Percentiles rank a stretch among this genome's conserved stretches.
phyloP scores from a whole-genome alignment of 1,140 invertebrate genomes.

The Stegodyphus dumicola region DNA sequence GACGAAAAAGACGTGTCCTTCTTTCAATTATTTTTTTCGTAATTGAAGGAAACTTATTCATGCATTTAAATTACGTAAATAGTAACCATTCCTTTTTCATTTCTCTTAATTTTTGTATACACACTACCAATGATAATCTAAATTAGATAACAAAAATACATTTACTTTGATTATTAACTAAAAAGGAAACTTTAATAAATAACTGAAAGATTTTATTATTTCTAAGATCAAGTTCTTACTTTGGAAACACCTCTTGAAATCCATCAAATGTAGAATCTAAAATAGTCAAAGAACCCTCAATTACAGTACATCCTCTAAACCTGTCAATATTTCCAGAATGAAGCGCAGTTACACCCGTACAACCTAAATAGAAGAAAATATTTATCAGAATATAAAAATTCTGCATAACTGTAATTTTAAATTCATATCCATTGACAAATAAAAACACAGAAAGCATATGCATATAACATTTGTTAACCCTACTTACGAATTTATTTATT shows the following conservation, averaged over 20 bases:
- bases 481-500: too few relatives aligned
- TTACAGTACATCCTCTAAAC: conserved; percentile 92
- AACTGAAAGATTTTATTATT: background rate
- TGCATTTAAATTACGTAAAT: too few relatives aligned
- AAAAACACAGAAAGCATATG: background rate
- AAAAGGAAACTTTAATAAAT: background rate
- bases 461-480: background rate
- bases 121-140: too few relatives aligned
- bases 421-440: background rate
- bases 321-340: conserved; percentile 89
- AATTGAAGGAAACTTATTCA: too few relatives aligned
- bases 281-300: conserved; percentile 92
- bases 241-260: conserved; percentile 80
- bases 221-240: conserved; percentile 63
- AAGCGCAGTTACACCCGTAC: conserved; percentile 71
- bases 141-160: background rate
- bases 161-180: background rate
- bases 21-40: too few relatives aligned
- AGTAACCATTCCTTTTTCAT: too few relatives aligned
- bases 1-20: too few relatives aligned
- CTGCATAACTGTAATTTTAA: background rate
- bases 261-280: conserved; percentile 90
- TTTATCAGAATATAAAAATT: background rate
- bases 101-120: too few relatives aligned
- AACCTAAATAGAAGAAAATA: conserved; percentile 63